Base-by-base conservation (phyloP, 2,797 vertebrate species). In the Pipistrellus nathusii region DNA sequence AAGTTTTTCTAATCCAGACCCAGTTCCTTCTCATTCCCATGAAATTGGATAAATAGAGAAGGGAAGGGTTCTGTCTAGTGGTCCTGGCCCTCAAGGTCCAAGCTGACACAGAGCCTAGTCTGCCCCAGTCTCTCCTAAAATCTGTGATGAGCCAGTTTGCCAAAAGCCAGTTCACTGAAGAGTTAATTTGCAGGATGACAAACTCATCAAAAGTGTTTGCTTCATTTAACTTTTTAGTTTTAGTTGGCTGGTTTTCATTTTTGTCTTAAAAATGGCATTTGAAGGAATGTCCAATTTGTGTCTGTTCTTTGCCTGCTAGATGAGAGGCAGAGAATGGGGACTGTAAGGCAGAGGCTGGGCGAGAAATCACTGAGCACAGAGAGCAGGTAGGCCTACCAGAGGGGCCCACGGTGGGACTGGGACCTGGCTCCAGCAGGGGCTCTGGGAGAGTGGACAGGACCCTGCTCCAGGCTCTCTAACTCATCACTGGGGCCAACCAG, bases 201-300 rank as follows among this genome's bases (percentile, higher is more conserved):
- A 51, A 41, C 53, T 27, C 89, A 21, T 38, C 78, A 20, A 15
- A 75, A 76, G 51, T 21, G 27, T 59, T 82, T 10, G 9, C 23
- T 81, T 66, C 64, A 59, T n/a, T n/a, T 57, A 85, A 86, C 46
- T 94, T 85, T 73, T 62, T 38, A 12, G 25, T 71, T 84, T 88
- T 21, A 53, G 51, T n/a, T 3, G 21, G 51, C 93, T 38, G 78
- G 13, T 69, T 86, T 84, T 82, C 48, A 32, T 51, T 72, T 94
- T 32, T 64, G 66, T 83, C 92, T 87, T 73, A 38, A 69, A 75
- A 85, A 84, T 57, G 94, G 82, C 90, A 90, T 76, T 76, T 78
- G 75, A 46, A 11, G 46, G 85, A 30, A 75, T 25, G 41, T 62
- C 76, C 76, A 41, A 44, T 48, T 62, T 46, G 59, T 77, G 38